Conservation (phyloP, 2,888 invertebrate genomes). For the Amphipoea oculea region DNA sequence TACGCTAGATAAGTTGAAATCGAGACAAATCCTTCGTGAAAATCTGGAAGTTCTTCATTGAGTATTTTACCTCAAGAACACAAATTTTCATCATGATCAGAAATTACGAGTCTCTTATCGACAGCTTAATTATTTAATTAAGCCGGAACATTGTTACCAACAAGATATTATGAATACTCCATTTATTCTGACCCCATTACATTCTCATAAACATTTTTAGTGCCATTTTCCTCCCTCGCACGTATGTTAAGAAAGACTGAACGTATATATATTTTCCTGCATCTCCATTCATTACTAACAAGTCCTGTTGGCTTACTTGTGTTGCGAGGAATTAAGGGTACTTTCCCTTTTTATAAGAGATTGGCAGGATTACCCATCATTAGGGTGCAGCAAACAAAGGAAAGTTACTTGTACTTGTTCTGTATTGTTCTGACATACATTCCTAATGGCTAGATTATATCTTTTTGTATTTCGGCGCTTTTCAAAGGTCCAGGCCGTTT, state of each 20-base stretch:
- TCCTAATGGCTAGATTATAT: slow-evolving; percentile 62
- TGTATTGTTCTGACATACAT: slow-evolving; percentile 54
- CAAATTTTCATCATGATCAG: background rate
- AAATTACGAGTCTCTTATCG: background rate
- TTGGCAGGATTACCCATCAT: slow-evolving; percentile 77
- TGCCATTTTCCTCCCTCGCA: slow-evolving; percentile 48
- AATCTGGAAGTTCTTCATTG: background rate
- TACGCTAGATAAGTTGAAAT: background rate
- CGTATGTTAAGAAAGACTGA: slow-evolving; percentile 48
- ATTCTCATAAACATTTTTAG: slow-evolving; percentile 51
- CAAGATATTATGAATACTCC: slow-evolving; percentile 42
- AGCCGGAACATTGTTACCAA: slow-evolving; percentile 5
- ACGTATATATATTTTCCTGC: slow-evolving; percentile 61
- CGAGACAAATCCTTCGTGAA: background rate
- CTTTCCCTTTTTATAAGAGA: slow-evolving; percentile 79
- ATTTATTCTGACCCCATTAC: slow-evolving; percentile 45
- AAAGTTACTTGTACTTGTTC: slow-evolving; percentile 58
- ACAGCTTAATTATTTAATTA: slow-evolving; percentile 20
- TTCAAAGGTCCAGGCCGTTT: slow-evolving; percentile 45
- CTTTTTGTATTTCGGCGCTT: slow-evolving; percentile 46
- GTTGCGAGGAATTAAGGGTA: slow-evolving; percentile 71
- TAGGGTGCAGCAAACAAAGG: slow-evolving; percentile 76
- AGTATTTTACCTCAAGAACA: background rate
- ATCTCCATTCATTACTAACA: slow-evolving; percentile 72
- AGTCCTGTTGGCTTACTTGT: slow-evolving; percentile 75